These are phyloP conservation scores for Micrasema longulum DNA, from an alignment of 1,140 invertebrate species.

Conservation along the genomic window DNA sequence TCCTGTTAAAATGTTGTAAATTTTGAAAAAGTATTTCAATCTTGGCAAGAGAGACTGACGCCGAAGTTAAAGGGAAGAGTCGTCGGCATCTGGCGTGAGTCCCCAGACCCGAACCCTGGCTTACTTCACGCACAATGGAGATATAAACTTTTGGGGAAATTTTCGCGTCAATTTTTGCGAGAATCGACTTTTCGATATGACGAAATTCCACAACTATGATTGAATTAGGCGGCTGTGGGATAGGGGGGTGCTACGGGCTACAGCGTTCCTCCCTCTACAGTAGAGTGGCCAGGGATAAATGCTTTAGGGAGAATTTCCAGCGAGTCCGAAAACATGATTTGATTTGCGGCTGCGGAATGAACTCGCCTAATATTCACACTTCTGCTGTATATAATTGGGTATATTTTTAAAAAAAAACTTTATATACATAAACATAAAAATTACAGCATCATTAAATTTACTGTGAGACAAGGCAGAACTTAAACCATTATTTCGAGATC, in stretches of 20 bases:
- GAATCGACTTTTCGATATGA: slow-evolving; percentile 13
- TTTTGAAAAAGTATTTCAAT: slow-evolving; percentile 24
- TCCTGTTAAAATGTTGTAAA: slow-evolving; percentile 7
- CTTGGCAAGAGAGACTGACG: not conserved
- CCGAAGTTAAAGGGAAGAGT: not conserved
- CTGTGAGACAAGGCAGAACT: no score
- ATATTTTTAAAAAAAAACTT: no score
- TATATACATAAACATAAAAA: no score
- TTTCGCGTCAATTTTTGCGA: slow-evolving; percentile 9
- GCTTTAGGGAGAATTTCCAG: slow-evolving; percentile 10
- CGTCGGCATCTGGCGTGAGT: slow-evolving; percentile 7
- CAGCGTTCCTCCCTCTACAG: not conserved
- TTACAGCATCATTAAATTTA: no score
- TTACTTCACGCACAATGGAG: slow-evolving; percentile 8
- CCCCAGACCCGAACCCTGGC: not conserved
- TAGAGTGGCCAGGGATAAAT: slow-evolving; percentile 2
- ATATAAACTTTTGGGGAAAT: slow-evolving; percentile 18
- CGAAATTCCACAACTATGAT: slow-evolving; percentile 20
- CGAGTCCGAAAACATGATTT: slow-evolving; percentile 23
- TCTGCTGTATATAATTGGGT: no score
- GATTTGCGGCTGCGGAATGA: slow-evolving; percentile 15
- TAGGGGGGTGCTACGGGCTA: not conserved
- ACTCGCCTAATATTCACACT: slow-evolving; percentile 9
- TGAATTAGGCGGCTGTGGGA: slow-evolving; percentile 9
- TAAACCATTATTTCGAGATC: no score